A percentile compares a stretch with the other conserved stretches of the same genome.
Evolutionary conservation across 2,113 vertebrate species (phyloP).

Genomic region (Tupaia tana): DNA sequence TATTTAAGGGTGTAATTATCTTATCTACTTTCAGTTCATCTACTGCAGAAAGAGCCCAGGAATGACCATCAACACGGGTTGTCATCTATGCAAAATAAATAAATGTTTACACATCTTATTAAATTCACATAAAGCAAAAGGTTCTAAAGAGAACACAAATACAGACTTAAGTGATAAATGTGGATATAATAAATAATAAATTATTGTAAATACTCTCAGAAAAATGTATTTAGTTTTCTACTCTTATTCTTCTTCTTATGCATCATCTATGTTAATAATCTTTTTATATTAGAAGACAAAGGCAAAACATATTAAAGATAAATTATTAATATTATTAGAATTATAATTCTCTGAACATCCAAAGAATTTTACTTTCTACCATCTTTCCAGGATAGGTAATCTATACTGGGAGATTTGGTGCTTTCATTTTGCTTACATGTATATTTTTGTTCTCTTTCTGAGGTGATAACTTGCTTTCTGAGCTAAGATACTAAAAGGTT

Average conservation of each 20-base stretch:
- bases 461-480: neutral
- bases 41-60: slow-evolving; percentile 95
- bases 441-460: slow-evolving; percentile 12
- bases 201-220: neutral
- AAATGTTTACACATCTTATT: neutral
- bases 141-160: neutral
- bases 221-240: slow-evolving; percentile 34
- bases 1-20: slow-evolving; percentile 94
- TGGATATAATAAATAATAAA: neutral
- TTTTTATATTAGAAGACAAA: neutral
- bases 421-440: neutral
- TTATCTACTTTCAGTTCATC: slow-evolving; percentile 90
- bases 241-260: neutral
- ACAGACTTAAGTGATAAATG: neutral
- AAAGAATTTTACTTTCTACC: neutral
- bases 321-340: neutral
- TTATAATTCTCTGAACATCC: neutral
- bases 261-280: neutral
- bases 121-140: slow-evolving; percentile 13
- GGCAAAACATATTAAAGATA: neutral
- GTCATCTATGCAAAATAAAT: slow-evolving; percentile 89
- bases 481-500: neutral
- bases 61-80: slow-evolving; percentile 94
- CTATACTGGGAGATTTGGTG: neutral
- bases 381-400: neutral